phyloP scores from a whole-genome alignment of 1,140 invertebrate species.

The Glossosoma conforme region DNA sequence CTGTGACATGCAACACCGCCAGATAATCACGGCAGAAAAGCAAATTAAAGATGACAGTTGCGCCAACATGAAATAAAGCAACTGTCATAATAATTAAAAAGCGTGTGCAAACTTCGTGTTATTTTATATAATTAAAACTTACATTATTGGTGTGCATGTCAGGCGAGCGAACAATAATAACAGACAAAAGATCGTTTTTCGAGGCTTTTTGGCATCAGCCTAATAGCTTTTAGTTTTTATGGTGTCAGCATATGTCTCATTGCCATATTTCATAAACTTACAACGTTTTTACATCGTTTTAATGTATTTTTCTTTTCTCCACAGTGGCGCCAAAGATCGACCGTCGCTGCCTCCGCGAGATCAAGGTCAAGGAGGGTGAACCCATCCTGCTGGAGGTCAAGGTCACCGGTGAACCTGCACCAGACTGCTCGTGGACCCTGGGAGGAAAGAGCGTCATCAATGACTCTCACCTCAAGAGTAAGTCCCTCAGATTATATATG shows the following conservation, averaged over 20 bases:
- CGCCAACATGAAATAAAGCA: no score
- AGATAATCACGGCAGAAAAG: no score
- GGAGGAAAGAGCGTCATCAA: constrained; percentile 54
- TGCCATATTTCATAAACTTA: no score
- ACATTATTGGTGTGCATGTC: no score
- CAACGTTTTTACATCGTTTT: no score
- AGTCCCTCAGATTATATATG: constrained; percentile 4
- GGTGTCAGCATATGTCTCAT: constrained; percentile 7
- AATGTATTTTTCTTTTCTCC: no score
- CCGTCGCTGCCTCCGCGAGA: constrained; percentile 67
- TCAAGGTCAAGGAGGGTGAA: constrained; percentile 78
- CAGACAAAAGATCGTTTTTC: neutral
- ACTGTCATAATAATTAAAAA: no score
- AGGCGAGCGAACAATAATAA: neutral
- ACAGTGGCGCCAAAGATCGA: constrained; percentile 93
- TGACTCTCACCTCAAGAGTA: constrained; percentile 19
- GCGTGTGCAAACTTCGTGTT: no score
- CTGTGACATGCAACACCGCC: no score
- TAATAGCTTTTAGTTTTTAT: neutral
- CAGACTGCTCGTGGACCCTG: constrained; percentile 70
- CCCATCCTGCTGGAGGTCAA: constrained; percentile 80
- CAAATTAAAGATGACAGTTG: no score
- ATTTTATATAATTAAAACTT: no score
- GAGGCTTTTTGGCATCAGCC: no score
- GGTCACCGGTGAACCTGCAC: constrained; percentile 77